phyloP scores from a whole-genome alignment of 2,797 vertebrate species.

The Toxotes lorentzi region DNA sequence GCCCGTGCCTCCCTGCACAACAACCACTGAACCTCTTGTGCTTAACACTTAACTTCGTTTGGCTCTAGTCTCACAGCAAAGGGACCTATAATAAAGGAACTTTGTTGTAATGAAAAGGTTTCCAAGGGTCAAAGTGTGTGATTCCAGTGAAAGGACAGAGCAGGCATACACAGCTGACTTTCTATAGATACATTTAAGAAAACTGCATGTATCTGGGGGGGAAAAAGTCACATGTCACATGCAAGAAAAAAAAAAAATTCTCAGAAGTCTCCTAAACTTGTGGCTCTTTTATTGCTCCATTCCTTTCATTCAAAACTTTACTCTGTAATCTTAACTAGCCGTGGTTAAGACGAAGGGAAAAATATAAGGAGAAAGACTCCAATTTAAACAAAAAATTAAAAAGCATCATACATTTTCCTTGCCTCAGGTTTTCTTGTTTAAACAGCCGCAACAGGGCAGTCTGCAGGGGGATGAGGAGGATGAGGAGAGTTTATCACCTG shows the following conservation, averaged over 20 bases:
- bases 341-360: neutral
- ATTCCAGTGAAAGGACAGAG: neutral
- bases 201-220: neutral
- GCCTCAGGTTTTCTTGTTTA: neutral
- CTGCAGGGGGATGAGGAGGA: neutral
- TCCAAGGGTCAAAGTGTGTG: constrained; percentile 19
- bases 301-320: constrained; percentile 22
- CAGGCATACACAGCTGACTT: neutral
- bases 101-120: constrained; percentile 14
- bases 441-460: neutral
- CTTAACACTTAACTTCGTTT: constrained; percentile 31
- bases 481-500: neutral
- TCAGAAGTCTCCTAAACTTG: constrained; percentile 39
- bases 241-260: neutral
- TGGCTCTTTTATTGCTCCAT: constrained; percentile 42
- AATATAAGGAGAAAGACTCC: neutral
- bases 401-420: constrained; percentile 4
- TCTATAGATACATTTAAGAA: constrained; percentile 5
- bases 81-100: neutral
- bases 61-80: constrained; percentile 12
- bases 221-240: neutral
- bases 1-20: constrained; percentile 29
- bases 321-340: constrained; percentile 32
- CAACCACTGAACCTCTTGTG: constrained; percentile 14
- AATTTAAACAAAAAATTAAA: neutral